Base-by-base conservation (phyloP, 2,797 vertebrate genomes). In the Erethizon dorsatum region DNA sequence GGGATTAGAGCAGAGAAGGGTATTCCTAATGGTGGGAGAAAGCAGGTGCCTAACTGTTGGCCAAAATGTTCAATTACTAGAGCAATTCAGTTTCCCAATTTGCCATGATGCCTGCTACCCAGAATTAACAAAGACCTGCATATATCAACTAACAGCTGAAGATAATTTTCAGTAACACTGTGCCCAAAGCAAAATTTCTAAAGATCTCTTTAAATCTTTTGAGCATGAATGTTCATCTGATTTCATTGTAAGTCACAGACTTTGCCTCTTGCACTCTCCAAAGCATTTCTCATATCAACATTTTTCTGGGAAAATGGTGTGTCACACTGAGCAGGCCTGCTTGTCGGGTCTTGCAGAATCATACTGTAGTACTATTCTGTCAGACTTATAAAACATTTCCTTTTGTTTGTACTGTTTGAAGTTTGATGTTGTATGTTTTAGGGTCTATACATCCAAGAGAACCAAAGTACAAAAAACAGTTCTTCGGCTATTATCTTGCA, bases 111-210 rank as follows among this genome's bases (percentile, higher is more conserved):
- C 94, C 95, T 96, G 71, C 71, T 93, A 97, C 79, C 94, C 67
- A 88, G 83, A 97, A 96, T 94, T 90, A 96, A 97, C 96, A 97
- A 97, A 96, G 96, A 95, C 95, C 96, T 75, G 88, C 95, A 95
- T 93, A 56, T 90, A 95, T 97, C 92, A 98, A 93, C 93, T 96
- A 97, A 97, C 97, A 98, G 97, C 97, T 98, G 96, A 98, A 97
- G 96, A 97, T 96, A 93, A 98, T 98, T 98, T 98, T 97, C 90
- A 97, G 91, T 92, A 97, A 95, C 80, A 96, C 78, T 96, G n/a
- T 94, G 67, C 94, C 95, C 95, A 96, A 88, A 96, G 91, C 94
- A 95, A 95, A 97, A 91, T 56, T 94, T 96, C 77, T 79, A 77
- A 97, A 93, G 91, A 96, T 97, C 91, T 94, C 97, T 96, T 97